Evolutionary conservation across 2,888 invertebrate genomes (phyloP), one percentile per base, ranked within the genome.

Genomic region (Drosophila tanythrix): DNA sequence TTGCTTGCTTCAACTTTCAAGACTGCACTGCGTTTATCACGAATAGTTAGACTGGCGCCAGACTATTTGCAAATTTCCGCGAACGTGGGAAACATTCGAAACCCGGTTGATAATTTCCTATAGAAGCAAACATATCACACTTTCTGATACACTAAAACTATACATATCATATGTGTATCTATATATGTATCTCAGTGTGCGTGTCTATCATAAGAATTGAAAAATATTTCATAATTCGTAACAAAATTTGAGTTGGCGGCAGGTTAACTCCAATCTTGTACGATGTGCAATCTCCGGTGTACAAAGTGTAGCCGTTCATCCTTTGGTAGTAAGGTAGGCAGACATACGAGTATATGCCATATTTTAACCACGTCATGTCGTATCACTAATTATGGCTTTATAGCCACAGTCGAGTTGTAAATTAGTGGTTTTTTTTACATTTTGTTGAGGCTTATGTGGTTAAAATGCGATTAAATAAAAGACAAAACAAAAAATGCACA

Each of bases 31-130:
- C 62, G 64, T 75, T 86, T 83, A 86, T 86, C 65, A 56, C 58
- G 70, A 83, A 81, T 50, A 68, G 81, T 70, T 70, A 73, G 69
- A 69, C 58, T 62, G 83, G 86, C 86, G 86, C 83, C 86, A 74
- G 52, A 46, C 33, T 40, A 71, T 70, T 68, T 38, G n/a, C 21
- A 21, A 48, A 60, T 62, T 86, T 76, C 81, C 58, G 65, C 62
- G 76, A 81, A 81, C 63, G 46, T 53, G 60, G 29, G 48, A 46
- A 67, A 59, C 46, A 56, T 52, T 52, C 15, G 27, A 5, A 40
- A 10, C 27, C 15, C 36, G 11, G 8, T 29, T 10, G 36, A 21
- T 21, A 43, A 46, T 46, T 46, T 15, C 13, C 21, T 15, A 7
- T 21, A 15, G 3, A 46, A 46, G 2, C 25, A 46, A 25, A 15